Base-by-base conservation (phyloP, 2,113 vertebrate genomes). In the Spheniscus mendiculus region DNA sequence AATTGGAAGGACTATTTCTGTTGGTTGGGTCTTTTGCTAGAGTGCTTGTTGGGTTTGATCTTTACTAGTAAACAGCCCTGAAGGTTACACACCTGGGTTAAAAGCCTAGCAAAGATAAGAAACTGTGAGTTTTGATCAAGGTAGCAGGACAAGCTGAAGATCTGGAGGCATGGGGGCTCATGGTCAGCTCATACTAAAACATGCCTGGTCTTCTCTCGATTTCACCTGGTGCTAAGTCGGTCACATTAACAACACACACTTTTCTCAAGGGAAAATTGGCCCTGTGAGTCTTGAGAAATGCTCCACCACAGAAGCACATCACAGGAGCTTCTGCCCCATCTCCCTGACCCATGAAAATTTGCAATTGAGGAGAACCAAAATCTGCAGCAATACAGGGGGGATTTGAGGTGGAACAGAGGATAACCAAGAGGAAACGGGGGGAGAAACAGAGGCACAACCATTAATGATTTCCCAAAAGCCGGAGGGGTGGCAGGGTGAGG, bases 131-230 rank as follows among this genome's bases (percentile, higher is more conserved):
- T 92, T 83, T 59, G 25, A 44, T 44, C 79, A 52, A 93, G 71
- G 27, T 13, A 52, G 9, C 12, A 83, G 42, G 15, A 44, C 10
- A 50, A 71, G 9, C 7, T 73, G 55, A 78, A 78, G 27, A 78
- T 42, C 27, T 45, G 47, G 22, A 74, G 20, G 13, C 42, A 38
- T 12, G 7, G 11, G 18, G 5, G 22, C 6, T 77, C 40, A 8
- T 0, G 0, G 10, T 19, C 44, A 58, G 6, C 40, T 93, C 4
- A 0, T 62, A 23, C 11, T 40, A 45, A 71, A 82, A 73, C 11
- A 19, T 3, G 1, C 7, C 11, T 16, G 15, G 9, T 50, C 20
- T 29, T 74, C 71, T 69, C 26, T 26, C 0, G 22, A 63, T 82
- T 70, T 90, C 66, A 42, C 32, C 15, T 62, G 19, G 19, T 70